Evolutionary conservation across 2,888 invertebrate species (phyloP), one percentile per base, ranked within the genome.

Genomic region (Byasa hedistus): DNA sequence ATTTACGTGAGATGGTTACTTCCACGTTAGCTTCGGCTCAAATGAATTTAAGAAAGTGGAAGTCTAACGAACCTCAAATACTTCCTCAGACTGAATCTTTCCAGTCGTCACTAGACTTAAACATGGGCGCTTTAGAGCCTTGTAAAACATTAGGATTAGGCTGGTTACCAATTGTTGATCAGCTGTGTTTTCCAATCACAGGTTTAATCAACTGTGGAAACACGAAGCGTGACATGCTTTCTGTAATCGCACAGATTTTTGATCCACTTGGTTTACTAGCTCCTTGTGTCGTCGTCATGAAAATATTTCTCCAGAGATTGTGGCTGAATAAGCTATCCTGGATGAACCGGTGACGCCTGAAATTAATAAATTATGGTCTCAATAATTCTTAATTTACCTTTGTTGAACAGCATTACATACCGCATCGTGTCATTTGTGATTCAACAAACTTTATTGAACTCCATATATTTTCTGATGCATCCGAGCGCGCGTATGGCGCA

Each of bases 401-500:
- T 12, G 7, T 21, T 76, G n/a, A 72, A 72, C 60, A 24, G 69
- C n/a, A 75, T 39, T 56, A 60, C 7, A 65, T 76, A 10, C 72
- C 75, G 24, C 71, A 76, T 2, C 60, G 15, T 57, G 72, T 73
- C 22, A 23, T 72, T 19, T 75, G 72, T 66, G 56, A 70, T 61
- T 69, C 67, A 15, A 57, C 56, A 39, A 60, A 23, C 2, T 12
- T 12, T 0, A 0, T 73, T 32, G 75, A 79, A 19, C 39, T 76
- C 23, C 23, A 23, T 22, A 22, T 17, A n/a, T 60, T 51, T n/a
- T 19, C 24, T 10, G 77, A 77, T 54, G 76, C 77, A 0, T 78
- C 77, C 10, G 70, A 76, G 56, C 57, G 59, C 3, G 77, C 76
- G 0, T 78, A 76, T 58, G 77, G 75, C 10, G 73, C 76, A 0